Base-by-base conservation (phyloP, 2,797 vertebrate species). In the Gadopsis marmoratus region DNA sequence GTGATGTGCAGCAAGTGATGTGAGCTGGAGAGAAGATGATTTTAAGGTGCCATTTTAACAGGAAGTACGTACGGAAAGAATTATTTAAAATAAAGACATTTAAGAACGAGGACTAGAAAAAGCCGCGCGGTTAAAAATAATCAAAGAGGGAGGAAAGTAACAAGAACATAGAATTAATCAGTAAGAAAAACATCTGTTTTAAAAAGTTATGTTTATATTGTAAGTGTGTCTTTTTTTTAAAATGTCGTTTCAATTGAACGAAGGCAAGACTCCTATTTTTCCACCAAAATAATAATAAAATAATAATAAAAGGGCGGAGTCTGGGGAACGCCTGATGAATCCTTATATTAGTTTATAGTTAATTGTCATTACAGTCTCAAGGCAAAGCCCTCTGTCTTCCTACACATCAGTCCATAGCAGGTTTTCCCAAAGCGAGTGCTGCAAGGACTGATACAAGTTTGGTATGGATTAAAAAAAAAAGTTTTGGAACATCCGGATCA, bases 341-440 rank as follows among this genome's bases (percentile, higher is more conserved):
- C 54, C 45, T 60, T 31, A 66, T 41, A 58, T 31, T 51, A 51
- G 62, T 17, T 74, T 33, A 26, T 37, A 58, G 12, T 51, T 75
- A 59, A 75, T 66, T 75, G 45, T 10, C 26, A 50, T 39, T 39
- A 58, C 41, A 56, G 31, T 47, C 7, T 74, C 41, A 48, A 65
- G 43, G 41, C 41, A 56, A 64, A 56, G 51, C 29, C 51, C 48
- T 74, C 51, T 54, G 61, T 65, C 29, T 65, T 47, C 19, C 35
- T 16, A 16, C 43, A 7, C 43, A 17, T 5, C 43, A 39, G 12
- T 66, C 43, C n/a, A 14, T 0, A 39, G 68, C 47, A 61, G 17
- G 23, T 8, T 17, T 56, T 37, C 29, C 51, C 61, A 62, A 55
- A 73, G 60, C 4, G 50, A 45, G 14, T 45, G 50, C 47, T 7